phyloP scores from a whole-genome alignment of 1,140 invertebrate genomes.

The Caenorhabditis brenneri region DNA sequence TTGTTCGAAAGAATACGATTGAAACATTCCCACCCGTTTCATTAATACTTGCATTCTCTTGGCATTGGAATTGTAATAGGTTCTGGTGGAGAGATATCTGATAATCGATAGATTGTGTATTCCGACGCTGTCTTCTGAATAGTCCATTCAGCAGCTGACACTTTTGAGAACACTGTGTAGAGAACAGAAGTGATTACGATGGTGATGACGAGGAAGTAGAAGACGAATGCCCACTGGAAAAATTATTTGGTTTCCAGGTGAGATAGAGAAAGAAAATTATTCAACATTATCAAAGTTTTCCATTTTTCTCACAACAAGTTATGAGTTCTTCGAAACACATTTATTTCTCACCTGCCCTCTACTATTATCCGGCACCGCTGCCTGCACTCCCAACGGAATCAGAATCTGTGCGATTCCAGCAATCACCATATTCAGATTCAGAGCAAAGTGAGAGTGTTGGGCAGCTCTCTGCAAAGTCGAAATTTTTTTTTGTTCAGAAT shows the following conservation, averaged over 20 bases:
- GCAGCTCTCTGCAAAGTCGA: constrained; percentile 38
- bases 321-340: background rate
- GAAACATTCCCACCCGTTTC: background rate
- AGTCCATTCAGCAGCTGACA: constrained; percentile 52
- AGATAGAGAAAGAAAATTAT: no score
- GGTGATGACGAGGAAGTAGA: constrained; percentile 45
- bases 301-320: no score
- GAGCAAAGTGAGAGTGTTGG: constrained; percentile 46
- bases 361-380: constrained; percentile 42
- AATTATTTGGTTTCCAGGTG: background rate
- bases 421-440: constrained; percentile 47
- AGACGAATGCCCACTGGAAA: constrained; percentile 51
- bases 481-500: background rate
- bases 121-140: background rate
- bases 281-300: no score
- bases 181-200: constrained; percentile 40
- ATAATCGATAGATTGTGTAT: constrained; percentile 31
- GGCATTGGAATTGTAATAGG: constrained; percentile 25
- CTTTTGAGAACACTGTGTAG: constrained; percentile 36
- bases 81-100: constrained; percentile 8
- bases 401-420: constrained; percentile 49
- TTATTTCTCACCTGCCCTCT: constrained; percentile 38
- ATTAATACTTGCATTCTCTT: background rate
- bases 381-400: constrained; percentile 41
- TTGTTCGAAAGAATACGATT: background rate